These are phyloP conservation scores for Pantherophis vulpinus DNA, from an alignment of 2,797 vertebrate genomes.

Conservation along the genomic window DNA sequence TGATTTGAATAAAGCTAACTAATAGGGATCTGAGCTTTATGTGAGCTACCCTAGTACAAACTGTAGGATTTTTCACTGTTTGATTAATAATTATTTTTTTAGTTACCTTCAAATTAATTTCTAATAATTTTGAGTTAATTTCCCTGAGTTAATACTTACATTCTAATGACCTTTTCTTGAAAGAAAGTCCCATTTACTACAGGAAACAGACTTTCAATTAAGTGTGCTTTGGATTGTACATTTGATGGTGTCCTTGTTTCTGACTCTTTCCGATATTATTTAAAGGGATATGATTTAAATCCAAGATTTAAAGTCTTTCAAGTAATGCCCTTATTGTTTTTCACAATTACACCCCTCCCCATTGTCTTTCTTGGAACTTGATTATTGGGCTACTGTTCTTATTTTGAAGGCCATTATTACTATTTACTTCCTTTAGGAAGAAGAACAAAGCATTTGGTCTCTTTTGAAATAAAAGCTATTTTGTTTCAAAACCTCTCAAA, in stretches of 20 bases:
- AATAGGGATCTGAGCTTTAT: not conserved
- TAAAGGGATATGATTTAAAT: conserved; percentile 26
- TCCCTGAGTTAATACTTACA: not conserved
- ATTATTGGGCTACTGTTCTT: conserved; percentile 25
- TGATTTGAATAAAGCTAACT: not conserved
- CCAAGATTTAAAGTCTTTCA: conserved; percentile 26
- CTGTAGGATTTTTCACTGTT: not conserved
- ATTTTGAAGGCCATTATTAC: conserved; percentile 19
- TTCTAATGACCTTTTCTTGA: not conserved
- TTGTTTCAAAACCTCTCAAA: conserved; percentile 56
- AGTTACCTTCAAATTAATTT: not conserved
- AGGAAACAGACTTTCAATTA: not conserved
- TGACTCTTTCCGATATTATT: not conserved
- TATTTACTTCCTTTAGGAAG: conserved; percentile 23
- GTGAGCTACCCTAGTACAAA: not conserved
- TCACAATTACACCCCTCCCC: not conserved
- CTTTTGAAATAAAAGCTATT: conserved; percentile 50
- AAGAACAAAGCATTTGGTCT: conserved; percentile 42
- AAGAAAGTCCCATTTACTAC: not conserved
- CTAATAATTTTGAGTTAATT: not conserved
- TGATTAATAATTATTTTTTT: not conserved
- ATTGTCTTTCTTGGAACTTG: conserved; percentile 24
- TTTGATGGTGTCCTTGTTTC: not conserved
- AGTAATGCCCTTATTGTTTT: conserved; percentile 5
- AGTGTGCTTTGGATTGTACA: not conserved